phyloP scores from a whole-genome alignment of 2,888 invertebrate species.

The Lysandra coridon region DNA sequence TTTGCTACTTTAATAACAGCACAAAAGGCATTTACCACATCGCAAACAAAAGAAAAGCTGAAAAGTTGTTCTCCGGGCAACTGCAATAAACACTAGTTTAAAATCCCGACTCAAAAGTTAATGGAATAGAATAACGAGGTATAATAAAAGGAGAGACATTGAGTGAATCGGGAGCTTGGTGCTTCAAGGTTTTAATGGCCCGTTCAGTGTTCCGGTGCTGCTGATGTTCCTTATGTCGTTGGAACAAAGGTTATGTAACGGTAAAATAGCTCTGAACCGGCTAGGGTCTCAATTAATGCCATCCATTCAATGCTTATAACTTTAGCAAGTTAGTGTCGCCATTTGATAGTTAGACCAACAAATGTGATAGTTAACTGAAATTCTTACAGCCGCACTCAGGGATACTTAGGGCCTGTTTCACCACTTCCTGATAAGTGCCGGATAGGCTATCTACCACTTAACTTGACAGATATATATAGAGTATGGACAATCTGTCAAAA shows the following conservation, averaged over 20 bases:
- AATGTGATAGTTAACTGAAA: background rate
- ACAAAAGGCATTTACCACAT: background rate
- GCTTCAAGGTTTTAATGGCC: background rate
- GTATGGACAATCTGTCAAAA: too few species aligned
- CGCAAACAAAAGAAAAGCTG: background rate
- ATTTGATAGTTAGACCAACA: conserved; percentile 6
- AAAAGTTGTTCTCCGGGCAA: background rate
- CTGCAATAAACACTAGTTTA: background rate
- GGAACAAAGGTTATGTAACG: background rate
- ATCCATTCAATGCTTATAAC: background rate
- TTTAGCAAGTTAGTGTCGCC: background rate
- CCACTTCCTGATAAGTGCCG: too few species aligned
- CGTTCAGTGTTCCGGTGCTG: background rate
- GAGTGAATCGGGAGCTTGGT: conserved; percentile 20
- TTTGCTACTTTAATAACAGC: background rate
- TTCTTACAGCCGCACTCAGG: too few species aligned
- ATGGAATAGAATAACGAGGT: conserved; percentile 10
- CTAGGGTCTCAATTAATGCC: conserved; percentile 6
- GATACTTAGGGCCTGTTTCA: too few species aligned
- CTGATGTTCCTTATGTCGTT: background rate
- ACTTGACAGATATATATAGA: too few species aligned
- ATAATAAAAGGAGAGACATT: conserved; percentile 23
- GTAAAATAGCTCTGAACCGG: background rate
- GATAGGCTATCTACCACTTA: too few species aligned
- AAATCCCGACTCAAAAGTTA: conserved; percentile 4